These are phyloP conservation scores for Merodon equestris DNA, from an alignment of 2,888 invertebrate genomes.

Conservation along the genomic window DNA sequence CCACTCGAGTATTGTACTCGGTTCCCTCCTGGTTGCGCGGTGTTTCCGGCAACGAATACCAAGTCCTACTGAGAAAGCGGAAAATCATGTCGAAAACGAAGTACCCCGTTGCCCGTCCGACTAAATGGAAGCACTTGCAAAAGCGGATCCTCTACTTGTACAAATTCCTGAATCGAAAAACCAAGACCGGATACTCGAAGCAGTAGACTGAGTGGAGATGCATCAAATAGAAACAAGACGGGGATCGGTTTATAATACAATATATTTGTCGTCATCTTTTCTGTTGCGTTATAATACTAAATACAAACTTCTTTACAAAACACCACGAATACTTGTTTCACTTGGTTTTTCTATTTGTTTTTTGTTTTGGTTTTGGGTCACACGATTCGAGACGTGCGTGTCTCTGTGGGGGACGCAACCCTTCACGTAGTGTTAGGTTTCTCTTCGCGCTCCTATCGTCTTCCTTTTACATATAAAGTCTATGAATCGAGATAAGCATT, in stretches of 20 bases:
- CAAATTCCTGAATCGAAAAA: constrained; percentile 88
- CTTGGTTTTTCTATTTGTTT: not conserved
- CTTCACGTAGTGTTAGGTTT: constrained; percentile 26
- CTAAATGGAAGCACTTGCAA: constrained; percentile 87
- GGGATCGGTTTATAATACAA: constrained; percentile 52
- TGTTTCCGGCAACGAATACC: constrained; percentile 91
- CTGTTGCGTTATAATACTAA: constrained; percentile 43
- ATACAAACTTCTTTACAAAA: constrained; percentile 61
- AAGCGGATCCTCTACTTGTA: constrained; percentile 88
- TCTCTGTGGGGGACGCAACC: not conserved
- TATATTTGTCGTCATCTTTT: constrained; percentile 54
- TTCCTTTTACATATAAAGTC: not conserved
- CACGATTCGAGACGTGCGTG: constrained; percentile 27
- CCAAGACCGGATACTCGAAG: constrained; percentile 83
- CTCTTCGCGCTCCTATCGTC: constrained; percentile 17
- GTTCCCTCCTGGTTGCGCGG: constrained; percentile 95
- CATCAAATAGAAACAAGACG: constrained; percentile 11
- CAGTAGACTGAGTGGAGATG: constrained; percentile 71
- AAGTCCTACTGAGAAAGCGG: constrained; percentile 84
- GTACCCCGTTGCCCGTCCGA: constrained; percentile 84
- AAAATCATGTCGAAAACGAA: constrained; percentile 82
- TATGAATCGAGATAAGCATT: constrained; percentile 15
- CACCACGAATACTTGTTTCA: constrained; percentile 21
- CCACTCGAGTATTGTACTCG: constrained; percentile 90
- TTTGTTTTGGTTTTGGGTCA: constrained; percentile 20